Percentiles rank a stretch among this genome's conserved stretches.
Evolutionary conservation across 2,797 vertebrate genomes (phyloP).

Genomic region (Anguilla pacifica): DNA sequence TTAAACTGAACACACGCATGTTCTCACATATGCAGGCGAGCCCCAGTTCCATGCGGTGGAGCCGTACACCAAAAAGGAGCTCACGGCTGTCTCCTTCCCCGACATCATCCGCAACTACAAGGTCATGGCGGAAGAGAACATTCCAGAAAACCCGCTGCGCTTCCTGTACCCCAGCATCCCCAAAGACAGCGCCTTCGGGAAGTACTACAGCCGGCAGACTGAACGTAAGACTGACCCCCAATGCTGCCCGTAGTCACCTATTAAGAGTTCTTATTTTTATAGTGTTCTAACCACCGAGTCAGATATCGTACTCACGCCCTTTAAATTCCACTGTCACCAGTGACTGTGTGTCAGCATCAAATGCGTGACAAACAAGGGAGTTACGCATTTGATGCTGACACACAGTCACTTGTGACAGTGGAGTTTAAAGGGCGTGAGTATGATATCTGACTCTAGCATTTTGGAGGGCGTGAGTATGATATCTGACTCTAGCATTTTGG

Average conservation of each 20-base stretch:
- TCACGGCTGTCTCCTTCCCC: slow-evolving; percentile 87
- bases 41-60: slow-evolving; percentile 88
- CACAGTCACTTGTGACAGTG: too few species aligned
- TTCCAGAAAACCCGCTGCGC: slow-evolving; percentile 92
- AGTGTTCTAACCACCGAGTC: too few species aligned
- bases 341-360: too few species aligned
- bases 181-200: slow-evolving; percentile 92
- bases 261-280: too few species aligned
- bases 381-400: too few species aligned
- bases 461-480: too few species aligned
- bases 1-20: not conserved
- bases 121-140: slow-evolving; percentile 95
- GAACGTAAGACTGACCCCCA: slow-evolving; percentile 76
- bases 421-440: too few species aligned
- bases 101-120: slow-evolving; percentile 97
- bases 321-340: not conserved
- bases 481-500: too few species aligned
- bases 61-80: slow-evolving; percentile 94
- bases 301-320: not conserved
- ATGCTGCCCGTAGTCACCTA: not conserved
- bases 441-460: too few species aligned
- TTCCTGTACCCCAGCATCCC: slow-evolving; percentile 86
- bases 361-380: too few species aligned
- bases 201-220: slow-evolving; percentile 90
- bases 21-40: slow-evolving; percentile 64